Evolutionary conservation across 2,113 vertebrate genomes (phyloP).

Genomic region (Ovibos moschatus): DNA sequence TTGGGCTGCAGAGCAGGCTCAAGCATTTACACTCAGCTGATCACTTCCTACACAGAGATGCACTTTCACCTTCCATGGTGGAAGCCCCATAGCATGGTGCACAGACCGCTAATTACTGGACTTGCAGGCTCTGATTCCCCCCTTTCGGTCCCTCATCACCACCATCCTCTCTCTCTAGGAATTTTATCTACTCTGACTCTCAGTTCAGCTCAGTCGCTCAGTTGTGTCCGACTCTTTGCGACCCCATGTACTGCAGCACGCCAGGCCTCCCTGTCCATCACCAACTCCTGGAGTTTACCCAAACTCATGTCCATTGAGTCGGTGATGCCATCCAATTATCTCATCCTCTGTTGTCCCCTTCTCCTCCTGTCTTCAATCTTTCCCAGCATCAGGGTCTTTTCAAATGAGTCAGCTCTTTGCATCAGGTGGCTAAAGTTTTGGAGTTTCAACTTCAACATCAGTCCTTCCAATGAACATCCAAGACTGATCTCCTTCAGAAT

Average conservation of each 20-base stretch:
- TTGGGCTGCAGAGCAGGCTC: neutral
- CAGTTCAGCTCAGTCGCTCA: neutral
- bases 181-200: neutral
- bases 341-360: neutral
- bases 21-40: neutral
- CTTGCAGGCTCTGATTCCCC: neutral
- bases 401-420: neutral
- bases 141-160: accelerated
- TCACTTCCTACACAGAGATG: neutral
- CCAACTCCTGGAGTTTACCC: neutral
- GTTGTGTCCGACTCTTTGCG: accelerated
- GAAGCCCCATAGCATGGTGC: neutral
- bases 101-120: neutral
- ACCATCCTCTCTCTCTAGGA: neutral
- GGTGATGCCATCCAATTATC: neutral
- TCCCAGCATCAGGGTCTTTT: neutral
- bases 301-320: neutral
- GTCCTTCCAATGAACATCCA: neutral
- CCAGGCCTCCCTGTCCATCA: neutral
- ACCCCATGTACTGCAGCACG: neutral
- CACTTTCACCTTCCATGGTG: neutral
- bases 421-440: neutral
- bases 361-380: neutral
- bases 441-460: neutral
- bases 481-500: neutral